Evolutionary conservation across 2,113 vertebrate genomes (phyloP).

Genomic region (Prionailurus viverrinus): DNA sequence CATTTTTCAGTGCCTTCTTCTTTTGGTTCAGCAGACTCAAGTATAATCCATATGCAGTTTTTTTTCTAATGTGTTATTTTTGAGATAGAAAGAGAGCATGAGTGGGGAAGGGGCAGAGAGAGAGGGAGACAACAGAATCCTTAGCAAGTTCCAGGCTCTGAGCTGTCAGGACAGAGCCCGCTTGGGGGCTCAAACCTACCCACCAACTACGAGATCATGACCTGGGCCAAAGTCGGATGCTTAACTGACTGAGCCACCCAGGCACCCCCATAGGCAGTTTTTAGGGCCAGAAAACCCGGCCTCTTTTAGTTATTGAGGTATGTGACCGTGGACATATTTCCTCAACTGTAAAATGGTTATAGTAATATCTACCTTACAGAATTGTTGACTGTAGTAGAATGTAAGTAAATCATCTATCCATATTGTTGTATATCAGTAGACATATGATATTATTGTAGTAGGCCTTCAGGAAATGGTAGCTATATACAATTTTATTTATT

Average conservation of each 20-base stretch:
- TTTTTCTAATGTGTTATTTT: too few species aligned
- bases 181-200: too few species aligned
- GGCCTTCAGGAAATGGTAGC: background rate
- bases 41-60: background rate
- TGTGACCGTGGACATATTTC: background rate
- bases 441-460: background rate
- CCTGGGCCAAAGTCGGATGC: too few species aligned
- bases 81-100: too few species aligned
- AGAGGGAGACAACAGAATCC: too few species aligned
- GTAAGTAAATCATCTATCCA: background rate
- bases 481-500: background rate
- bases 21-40: background rate
- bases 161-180: too few species aligned
- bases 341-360: background rate
- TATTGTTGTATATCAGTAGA: background rate
- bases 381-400: background rate
- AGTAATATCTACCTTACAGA: background rate
- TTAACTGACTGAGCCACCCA: too few species aligned
- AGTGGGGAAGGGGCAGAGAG: too few species aligned
- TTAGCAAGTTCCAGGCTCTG: too few species aligned
- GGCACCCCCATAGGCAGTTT: background rate
- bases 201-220: too few species aligned
- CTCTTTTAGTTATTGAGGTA: background rate
- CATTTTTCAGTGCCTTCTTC: background rate
- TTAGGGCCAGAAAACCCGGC: background rate